Percentiles rank a stretch among this genome's conserved stretches.
Evolutionary conservation across 1,140 invertebrate genomes (phyloP).

Genomic region (Ceratitis capitata): DNA sequence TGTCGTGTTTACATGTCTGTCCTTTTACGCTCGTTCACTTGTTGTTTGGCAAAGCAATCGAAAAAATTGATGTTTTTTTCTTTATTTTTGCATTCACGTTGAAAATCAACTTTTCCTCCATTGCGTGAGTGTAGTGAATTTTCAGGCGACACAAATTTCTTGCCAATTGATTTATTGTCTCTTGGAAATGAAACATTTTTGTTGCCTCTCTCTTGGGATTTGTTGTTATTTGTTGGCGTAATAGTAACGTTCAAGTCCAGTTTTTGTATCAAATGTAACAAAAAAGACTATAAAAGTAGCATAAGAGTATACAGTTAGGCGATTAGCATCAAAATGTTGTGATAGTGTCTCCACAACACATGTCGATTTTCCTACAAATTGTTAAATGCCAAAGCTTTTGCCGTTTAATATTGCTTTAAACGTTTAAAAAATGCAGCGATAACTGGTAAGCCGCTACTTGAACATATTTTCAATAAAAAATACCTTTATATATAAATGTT

Average conservation of each 20-base stretch:
- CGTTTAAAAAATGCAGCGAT: not conserved
- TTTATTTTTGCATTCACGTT: not conserved
- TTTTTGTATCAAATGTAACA: not conserved
- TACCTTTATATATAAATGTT: too few relatives aligned
- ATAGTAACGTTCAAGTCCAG: not conserved
- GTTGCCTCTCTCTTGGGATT: not conserved
- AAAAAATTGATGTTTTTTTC: not conserved
- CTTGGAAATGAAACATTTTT: not conserved
- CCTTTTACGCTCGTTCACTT: slow-evolving; percentile 14
- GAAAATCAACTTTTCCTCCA: not conserved
- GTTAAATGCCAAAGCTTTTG: not conserved
- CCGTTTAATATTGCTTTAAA: not conserved
- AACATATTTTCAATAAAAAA: too few relatives aligned
- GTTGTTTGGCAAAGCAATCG: not conserved
- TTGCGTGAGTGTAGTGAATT: slow-evolving; percentile 29
- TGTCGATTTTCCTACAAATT: not conserved
- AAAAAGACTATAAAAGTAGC: not conserved
- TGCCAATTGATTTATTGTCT: not conserved
- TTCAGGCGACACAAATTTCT: slow-evolving; percentile 20
- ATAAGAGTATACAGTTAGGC: not conserved
- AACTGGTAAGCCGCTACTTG: too few relatives aligned
- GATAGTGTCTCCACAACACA: not conserved
- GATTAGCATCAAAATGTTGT: not conserved
- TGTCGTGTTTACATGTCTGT: not conserved
- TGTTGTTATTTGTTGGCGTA: not conserved